Conservation (phyloP, 2,113 vertebrate genomes). For the Eublepharis macularius region DNA sequence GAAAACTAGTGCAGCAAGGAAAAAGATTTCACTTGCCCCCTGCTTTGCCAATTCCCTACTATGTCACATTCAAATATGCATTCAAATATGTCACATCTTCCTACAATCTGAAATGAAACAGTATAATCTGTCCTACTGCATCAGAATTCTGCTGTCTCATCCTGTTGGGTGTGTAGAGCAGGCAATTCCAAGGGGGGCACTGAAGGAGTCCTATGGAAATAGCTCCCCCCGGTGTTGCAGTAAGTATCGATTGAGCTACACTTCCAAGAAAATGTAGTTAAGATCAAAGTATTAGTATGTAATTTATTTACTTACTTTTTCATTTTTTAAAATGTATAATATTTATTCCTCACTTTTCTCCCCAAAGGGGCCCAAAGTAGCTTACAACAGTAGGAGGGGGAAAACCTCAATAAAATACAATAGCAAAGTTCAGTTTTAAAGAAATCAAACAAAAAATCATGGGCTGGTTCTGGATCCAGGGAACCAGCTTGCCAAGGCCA, state of each 20-base stretch:
- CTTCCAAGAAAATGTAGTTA: slow-evolving; percentile 3
- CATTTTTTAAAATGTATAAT: too few species aligned
- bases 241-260: not conserved
- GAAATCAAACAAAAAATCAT: too few species aligned
- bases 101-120: not conserved
- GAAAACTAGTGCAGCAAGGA: not conserved
- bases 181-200: not conserved
- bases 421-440: too few species aligned
- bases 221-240: slow-evolving; percentile 20
- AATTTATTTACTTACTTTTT: too few species aligned
- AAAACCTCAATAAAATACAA: too few species aligned
- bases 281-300: not conserved
- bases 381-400: too few species aligned
- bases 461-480: too few species aligned
- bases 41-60: not conserved
- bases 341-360: too few species aligned
- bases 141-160: not conserved
- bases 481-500: too few species aligned
- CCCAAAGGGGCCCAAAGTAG: too few species aligned
- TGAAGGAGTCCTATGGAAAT: slow-evolving; percentile 1
- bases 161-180: not conserved
- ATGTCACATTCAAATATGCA: too few species aligned
- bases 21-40: not conserved
- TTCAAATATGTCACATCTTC: not conserved
- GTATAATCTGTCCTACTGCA: not conserved